Evolutionary conservation across 2,113 vertebrate species (phyloP).

Genomic region (Phoxinus phoxinus): DNA sequence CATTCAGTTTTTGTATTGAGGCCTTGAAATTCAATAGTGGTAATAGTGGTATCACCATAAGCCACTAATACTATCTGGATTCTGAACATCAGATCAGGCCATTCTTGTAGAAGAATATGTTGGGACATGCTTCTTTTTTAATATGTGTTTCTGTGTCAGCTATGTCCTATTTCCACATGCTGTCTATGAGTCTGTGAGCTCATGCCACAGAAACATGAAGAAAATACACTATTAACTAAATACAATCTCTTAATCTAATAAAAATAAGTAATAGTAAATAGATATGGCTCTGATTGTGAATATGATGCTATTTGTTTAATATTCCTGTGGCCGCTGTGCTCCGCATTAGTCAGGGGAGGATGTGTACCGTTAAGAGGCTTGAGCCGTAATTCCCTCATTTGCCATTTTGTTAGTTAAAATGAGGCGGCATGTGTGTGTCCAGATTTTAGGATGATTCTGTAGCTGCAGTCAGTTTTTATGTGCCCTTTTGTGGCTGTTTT

Average conservation of each 20-base stretch:
- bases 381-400: slow-evolving; percentile 33
- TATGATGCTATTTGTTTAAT: background rate
- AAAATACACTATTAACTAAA: background rate
- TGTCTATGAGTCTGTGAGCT: background rate
- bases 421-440: background rate
- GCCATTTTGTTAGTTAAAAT: slow-evolving; percentile 35
- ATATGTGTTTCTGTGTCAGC: slow-evolving; percentile 15
- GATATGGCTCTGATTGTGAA: background rate
- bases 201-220: background rate
- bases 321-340: background rate
- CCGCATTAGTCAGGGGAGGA: background rate
- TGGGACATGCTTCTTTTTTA: background rate
- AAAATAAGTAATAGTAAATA: background rate
- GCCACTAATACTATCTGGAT: background rate
- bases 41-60: background rate
- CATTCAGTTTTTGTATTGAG: background rate
- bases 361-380: slow-evolving; percentile 55
- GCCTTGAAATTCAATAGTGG: slow-evolving; percentile 1
- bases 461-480: background rate
- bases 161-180: background rate
- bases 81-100: background rate
- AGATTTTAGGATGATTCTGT: slow-evolving; percentile 21
- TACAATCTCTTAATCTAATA: background rate
- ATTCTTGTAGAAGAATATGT: background rate
- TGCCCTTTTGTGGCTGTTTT: background rate